Evolutionary conservation across 2,888 invertebrate genomes (phyloP), one percentile per base, ranked within the genome.

Genomic region (Hemistola chrysoprasaria): DNA sequence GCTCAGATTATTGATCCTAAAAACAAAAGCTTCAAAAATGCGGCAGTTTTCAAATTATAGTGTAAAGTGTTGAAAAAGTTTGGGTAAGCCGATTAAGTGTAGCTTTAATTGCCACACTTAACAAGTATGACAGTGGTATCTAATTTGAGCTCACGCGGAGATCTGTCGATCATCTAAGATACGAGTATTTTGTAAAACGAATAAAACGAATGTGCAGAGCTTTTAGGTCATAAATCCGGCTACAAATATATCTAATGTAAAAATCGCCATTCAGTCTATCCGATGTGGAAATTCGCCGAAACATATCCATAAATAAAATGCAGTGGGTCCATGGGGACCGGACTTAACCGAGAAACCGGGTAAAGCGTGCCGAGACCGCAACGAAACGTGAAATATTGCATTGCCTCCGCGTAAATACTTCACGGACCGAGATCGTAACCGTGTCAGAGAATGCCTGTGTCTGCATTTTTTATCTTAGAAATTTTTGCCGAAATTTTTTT

Each of bases 341-440:
- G 16, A 44, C 48, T 42, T 44, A 48, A 39, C 43, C 31, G 35
- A 35, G 39, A 43, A 41, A 30, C 25, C 34, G 43, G 37, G 8
- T 20, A 27, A 29, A 41, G 7, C 33, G 36, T 24, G 33, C 33
- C 31, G 38, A 22, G 30, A 45, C 45, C 54, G 41, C 47, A 50
- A 24, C 42, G 40, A 28, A 49, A 39, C 50, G 45, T 50, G 45
- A 50, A 45, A 52, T 49, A 54, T 52, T 50, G 49, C 48, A 40
- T 7, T 42, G 46, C 47, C 42, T 31, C 42, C 39, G 37, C 48
- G 59, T 57, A 59, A 56, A 60, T 57, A 48, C 56, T 49, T 53
- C 60, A 53, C 35, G 9, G 21, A 11, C 42, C 8, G 22, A 8
- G 31, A 40, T 35, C 33, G 38, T 50, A 59, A 59, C 54, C 44